Evolutionary conservation across 2,888 invertebrate species (phyloP), one percentile per base, ranked within the genome.

Genomic region (Pyrochroa serraticornis): DNA sequence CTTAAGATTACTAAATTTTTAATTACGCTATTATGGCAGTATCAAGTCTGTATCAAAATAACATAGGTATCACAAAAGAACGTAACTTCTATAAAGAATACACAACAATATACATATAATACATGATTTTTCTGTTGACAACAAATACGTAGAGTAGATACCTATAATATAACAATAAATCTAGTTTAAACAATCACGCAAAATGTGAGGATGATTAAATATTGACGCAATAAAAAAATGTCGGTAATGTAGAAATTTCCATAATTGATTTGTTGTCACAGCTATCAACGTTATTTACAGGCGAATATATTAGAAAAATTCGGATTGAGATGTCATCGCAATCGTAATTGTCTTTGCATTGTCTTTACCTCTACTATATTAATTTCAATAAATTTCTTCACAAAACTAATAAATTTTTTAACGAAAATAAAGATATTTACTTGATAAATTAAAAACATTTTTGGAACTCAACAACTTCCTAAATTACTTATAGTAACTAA

Each of bases 231-330:
- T 64, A 64, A 62, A 58, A 66, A 64, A 63, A 64, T 62, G 60
- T 14, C 12, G 13, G n/a, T 14, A 35, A 9, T 35, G 10, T 10
- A 35, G 10, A 41, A 41, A 41, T 9, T 6, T 41, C 9, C 6
- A 64, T 72, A 71, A 74, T 72, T 74, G 69, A 71, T 72, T 73
- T 71, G 65, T 69, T 68, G 68, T 74, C 74, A 75, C 75, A 75
- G 74, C 74, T 75, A 75, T 70, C 71, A 72, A 72, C 71, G 59
- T 64, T 69, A 68, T 69, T 42, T 69, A 70, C 68, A 69, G 60
- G 58, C 63, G 41, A 47, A 62, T 56, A 59, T 54, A 42, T n/a
- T 50, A 39, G 54, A 59, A 61, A 69, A 71, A 71, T 70, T 70
- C 71, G 70, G 71, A 70, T 70, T 69, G 61, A 65, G 67, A 68